phyloP scores from a whole-genome alignment of 2,888 invertebrate species.

The Cenopis cana region DNA sequence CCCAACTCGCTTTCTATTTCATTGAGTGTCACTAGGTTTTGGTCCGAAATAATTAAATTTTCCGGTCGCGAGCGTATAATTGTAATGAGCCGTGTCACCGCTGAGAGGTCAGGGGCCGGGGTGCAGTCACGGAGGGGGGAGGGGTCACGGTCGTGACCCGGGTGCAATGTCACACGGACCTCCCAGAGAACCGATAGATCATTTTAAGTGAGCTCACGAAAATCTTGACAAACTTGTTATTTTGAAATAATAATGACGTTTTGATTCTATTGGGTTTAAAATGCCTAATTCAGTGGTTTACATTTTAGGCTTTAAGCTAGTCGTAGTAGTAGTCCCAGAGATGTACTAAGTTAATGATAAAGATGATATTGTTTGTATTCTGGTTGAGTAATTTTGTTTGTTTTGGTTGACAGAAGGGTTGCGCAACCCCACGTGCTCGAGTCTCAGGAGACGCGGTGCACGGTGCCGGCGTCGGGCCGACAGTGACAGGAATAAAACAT shows the following conservation, averaged over 20 bases:
- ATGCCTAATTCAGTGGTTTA: neutral
- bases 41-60: conserved; percentile 33
- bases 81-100: conserved; percentile 29
- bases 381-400: conserved; percentile 13
- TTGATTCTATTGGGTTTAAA: neutral
- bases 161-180: conserved; percentile 17
- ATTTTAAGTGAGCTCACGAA: neutral
- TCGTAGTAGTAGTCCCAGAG: neutral
- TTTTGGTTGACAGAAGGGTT: conserved; percentile 23
- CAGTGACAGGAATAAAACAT: neutral
- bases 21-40: conserved; percentile 37
- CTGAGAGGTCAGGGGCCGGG: conserved; percentile 33
- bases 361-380: neutral
- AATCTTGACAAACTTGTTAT: neutral
- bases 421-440: conserved; percentile 29
- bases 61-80: conserved; percentile 37
- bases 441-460: neutral
- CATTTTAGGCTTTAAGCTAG: neutral
- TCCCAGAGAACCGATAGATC: neutral
- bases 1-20: conserved; percentile 40
- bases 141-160: conserved; percentile 34
- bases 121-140: conserved; percentile 12
- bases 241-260: neutral
- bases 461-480: neutral
- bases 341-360: neutral